These are phyloP conservation scores for Lordiphosa collinella DNA, from an alignment of 1,140 invertebrate species.

Conservation along the genomic window DNA sequence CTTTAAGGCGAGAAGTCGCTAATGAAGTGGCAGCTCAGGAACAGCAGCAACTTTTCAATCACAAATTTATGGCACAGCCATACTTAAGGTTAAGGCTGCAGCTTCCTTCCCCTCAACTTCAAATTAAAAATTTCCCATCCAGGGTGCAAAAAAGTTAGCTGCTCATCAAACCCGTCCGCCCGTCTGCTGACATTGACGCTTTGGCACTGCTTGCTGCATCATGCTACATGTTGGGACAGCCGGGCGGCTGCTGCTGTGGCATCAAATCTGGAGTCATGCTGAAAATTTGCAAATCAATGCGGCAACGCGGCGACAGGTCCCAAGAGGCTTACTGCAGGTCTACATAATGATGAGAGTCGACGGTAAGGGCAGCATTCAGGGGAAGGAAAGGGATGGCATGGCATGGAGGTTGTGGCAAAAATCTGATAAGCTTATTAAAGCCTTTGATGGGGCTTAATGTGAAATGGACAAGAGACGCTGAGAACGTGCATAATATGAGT, in stretches of 20 bases:
- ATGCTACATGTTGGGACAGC: not conserved
- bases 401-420: not conserved
- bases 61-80: not conserved
- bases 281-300: slow-evolving; percentile 35
- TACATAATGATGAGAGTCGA: too few relatives aligned
- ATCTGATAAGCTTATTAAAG: too few relatives aligned
- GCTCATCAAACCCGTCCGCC: not conserved
- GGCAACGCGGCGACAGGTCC: slow-evolving; percentile 4
- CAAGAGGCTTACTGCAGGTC: too few relatives aligned
- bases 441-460: too few relatives aligned
- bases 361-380: too few relatives aligned
- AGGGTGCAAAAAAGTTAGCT: too few relatives aligned
- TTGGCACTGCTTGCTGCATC: not conserved
- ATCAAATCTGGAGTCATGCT: slow-evolving; percentile 14
- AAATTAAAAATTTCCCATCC: too few relatives aligned
- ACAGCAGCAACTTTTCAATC: slow-evolving; percentile 12
- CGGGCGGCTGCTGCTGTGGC: too few relatives aligned
- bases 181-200: slow-evolving; percentile 5
- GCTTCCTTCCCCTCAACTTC: too few relatives aligned
- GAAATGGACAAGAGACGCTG: too few relatives aligned
- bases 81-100: not conserved
- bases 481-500: too few relatives aligned
- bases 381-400: too few relatives aligned
- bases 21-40: slow-evolving; percentile 26
- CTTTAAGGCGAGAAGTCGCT: slow-evolving; percentile 14